These are phyloP conservation scores for Ciconia nigra DNA, from an alignment of 2,797 vertebrate species.

Conservation along the genomic window DNA sequence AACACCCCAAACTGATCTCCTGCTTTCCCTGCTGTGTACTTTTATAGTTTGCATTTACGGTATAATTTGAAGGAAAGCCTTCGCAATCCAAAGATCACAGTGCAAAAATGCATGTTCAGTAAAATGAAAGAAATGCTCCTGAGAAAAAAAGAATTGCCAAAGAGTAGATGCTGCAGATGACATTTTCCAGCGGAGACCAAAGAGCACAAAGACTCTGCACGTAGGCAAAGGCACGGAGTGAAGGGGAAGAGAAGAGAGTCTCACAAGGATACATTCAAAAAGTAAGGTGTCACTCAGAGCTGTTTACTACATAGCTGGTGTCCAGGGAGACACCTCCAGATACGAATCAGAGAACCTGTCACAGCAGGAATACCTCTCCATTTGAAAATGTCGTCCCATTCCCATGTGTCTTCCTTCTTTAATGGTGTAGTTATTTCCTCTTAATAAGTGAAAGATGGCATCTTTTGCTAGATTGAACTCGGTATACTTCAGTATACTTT, in stretches of 20 bases:
- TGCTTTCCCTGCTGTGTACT: neutral
- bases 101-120: neutral
- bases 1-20: neutral
- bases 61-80: neutral
- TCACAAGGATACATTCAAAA: neutral
- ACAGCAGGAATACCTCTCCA: accelerated
- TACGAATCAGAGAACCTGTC: accelerated
- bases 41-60: neutral
- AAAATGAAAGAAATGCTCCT: neutral
- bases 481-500: too few species aligned
- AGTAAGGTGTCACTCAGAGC: neutral
- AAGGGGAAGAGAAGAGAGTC: neutral
- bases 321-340: neutral
- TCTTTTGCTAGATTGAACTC: neutral
- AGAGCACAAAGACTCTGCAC: accelerated
- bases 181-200: neutral
- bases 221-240: accelerated
- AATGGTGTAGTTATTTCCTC: neutral
- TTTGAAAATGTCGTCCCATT: neutral
- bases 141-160: neutral
- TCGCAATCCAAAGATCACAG: neutral
- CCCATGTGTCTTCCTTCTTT: neutral
- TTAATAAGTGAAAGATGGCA: neutral
- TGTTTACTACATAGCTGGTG: accelerated
- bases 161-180: neutral